A percentile compares a stretch with the other conserved stretches of the same genome.
phyloP scores from a whole-genome alignment of 2,888 invertebrate genomes.

The Diaphora mendica region DNA sequence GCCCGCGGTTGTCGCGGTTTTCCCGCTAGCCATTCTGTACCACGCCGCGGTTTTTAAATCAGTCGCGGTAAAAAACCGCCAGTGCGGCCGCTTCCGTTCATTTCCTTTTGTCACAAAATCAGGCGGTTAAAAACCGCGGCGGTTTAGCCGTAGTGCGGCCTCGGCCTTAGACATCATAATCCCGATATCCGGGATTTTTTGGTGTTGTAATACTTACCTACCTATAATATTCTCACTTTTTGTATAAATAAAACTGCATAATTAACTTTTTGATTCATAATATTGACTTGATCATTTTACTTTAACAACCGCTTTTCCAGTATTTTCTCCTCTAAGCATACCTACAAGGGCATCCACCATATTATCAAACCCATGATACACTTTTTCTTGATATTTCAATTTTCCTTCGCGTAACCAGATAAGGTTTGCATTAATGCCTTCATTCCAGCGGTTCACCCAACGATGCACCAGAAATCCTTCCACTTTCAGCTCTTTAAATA shows the following conservation, averaged over 20 bases:
- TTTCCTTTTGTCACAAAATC: too few species aligned
- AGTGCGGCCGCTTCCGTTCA: too few species aligned
- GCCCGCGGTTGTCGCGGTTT: too few species aligned
- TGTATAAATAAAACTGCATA: not conserved
- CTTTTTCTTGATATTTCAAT: constrained; percentile 89
- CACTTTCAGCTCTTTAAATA: constrained; percentile 88
- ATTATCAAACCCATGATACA: constrained; percentile 91
- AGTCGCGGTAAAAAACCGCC: too few species aligned
- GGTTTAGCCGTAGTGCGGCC: too few species aligned
- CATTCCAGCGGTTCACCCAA: constrained; percentile 87
- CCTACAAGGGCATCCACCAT: constrained; percentile 90
- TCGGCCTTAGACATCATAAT: too few species aligned
- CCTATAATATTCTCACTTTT: too few species aligned
- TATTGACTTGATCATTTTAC: constrained; percentile 64
- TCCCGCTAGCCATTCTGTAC: too few species aligned
- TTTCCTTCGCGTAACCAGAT: constrained; percentile 90
- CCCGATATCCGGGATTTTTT: too few species aligned
- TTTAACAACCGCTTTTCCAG: constrained; percentile 90
- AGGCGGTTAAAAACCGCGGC: too few species aligned
- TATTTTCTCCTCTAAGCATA: constrained; percentile 88
- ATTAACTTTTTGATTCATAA: not conserved
- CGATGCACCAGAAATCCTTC: constrained; percentile 88
- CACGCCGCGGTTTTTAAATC: too few species aligned
- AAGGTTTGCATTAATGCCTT: constrained; percentile 88
- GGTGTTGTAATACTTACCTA: too few species aligned